Evolutionary conservation across 2,797 vertebrate species (phyloP).

Genomic region (Tapirus indicus): DNA sequence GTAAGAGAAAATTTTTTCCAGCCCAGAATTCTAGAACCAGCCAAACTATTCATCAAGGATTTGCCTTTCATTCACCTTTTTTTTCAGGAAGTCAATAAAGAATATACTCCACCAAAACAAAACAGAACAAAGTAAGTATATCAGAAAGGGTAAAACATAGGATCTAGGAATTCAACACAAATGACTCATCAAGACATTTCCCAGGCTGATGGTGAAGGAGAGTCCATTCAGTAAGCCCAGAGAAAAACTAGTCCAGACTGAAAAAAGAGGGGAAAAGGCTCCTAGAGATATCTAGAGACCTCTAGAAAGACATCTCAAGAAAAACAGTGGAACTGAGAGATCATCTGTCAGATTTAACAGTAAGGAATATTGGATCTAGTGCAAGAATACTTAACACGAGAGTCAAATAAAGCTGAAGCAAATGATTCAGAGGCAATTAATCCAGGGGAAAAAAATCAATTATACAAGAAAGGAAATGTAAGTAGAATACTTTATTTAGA

Average conservation of each 20-base stretch:
- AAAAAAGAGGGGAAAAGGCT: background rate
- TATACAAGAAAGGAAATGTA: background rate
- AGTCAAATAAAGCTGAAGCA: background rate
- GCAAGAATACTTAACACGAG: background rate
- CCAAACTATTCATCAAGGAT: background rate
- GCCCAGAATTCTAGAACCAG: background rate
- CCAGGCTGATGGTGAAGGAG: background rate
- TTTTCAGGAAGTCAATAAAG: background rate
- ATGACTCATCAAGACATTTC: background rate
- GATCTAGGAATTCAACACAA: background rate
- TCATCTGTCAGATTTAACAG: background rate
- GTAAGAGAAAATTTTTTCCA: background rate
- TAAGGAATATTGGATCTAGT: background rate
- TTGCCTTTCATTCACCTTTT: background rate
- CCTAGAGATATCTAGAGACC: background rate
- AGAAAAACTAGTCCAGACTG: background rate
- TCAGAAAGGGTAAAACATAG: background rate
- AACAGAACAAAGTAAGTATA: background rate
- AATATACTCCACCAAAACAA: background rate
- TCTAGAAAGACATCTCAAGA: background rate
- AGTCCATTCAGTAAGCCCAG: background rate
- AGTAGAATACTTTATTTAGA: background rate
- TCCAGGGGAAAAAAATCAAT: background rate
- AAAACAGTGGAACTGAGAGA: background rate
- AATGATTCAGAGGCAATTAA: background rate